phyloP scores from a whole-genome alignment of 2,888 invertebrate species.

The Apamea epomidion region DNA sequence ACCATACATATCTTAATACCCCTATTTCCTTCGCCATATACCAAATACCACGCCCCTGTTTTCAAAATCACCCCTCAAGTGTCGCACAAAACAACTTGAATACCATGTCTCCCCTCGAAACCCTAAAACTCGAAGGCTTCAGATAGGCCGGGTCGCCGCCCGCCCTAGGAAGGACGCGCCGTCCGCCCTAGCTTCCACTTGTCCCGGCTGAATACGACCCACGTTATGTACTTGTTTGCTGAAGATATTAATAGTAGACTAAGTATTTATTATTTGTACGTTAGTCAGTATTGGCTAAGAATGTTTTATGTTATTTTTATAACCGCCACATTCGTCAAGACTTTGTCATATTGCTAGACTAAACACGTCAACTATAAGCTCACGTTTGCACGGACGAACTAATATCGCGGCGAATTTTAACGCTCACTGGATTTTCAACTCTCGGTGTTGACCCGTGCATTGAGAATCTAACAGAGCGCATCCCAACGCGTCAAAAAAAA shows the following conservation, averaged over 20 bases:
- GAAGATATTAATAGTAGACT: constrained; percentile 4
- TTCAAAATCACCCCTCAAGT: constrained; percentile 20
- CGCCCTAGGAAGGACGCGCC: constrained; percentile 71
- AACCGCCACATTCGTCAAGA: background rate
- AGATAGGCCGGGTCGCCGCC: constrained; percentile 53
- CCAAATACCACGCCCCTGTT: constrained; percentile 23
- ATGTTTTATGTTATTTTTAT: background rate
- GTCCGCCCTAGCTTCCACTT: constrained; percentile 67
- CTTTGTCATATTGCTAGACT: background rate
- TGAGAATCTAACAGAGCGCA: too few species aligned
- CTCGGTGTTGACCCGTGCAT: too few species aligned
- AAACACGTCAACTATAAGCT: background rate
- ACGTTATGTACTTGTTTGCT: constrained; percentile 16
- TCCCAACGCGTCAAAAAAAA: too few species aligned
- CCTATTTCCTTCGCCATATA: background rate
- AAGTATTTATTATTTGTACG: constrained; percentile 7
- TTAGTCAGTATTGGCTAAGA: background rate
- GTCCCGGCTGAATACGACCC: constrained; percentile 34
- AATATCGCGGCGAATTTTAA: background rate
- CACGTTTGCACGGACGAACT: background rate
- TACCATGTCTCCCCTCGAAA: constrained; percentile 29
- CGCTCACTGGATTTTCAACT: too few species aligned
- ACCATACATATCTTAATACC: background rate
- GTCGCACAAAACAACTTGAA: constrained; percentile 26
- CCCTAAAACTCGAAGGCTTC: constrained; percentile 10